Evolutionary conservation across 2,888 invertebrate genomes (phyloP), one percentile per base, ranked within the genome.

Genomic region (Oxycera nigricornis): DNA sequence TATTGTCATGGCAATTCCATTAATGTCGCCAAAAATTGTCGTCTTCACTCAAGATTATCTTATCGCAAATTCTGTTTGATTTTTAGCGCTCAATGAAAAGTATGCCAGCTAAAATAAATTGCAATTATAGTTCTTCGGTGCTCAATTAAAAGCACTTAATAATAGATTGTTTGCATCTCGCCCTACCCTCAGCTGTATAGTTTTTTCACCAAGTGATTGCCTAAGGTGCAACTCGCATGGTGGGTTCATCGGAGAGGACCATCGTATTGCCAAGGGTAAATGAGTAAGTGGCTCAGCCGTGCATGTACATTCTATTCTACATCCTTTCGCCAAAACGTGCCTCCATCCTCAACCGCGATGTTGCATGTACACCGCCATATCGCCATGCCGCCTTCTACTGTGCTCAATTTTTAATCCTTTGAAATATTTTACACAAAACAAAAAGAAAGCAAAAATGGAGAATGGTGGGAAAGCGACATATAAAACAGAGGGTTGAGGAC

Each of bases 351-450:
- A 26, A 46, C 41, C 67, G 17, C 39, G 2, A 6, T 17, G 50
- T 46, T 30, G 24, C 4, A 24, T 50, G 17, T n/a, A n/a, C 30
- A 50, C 52, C 68, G 14, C 68, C 61, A 39, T 67, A 65, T 57
- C 70, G 65, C 57, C 65, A 52, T 46, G 61, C 65, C 65, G 65
- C 50, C 61, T 61, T 61, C 61, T 46, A 75, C 57, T 65, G 62
- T 76, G 74, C 72, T 76, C 76, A 76, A 76, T 76, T 76, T 76
- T 76, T 76, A 76, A 76, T 76, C 76, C 76, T 73, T 76, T 74
- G 73, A 76, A 74, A 76, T 76, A 76, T 76, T 76, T 76, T 76
- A 74, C 73, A 76, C 55, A 76, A 74, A 74, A 57, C 20, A 26
- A 57, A 73, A 70, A 65, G 41, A 74, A 62, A 67, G 55, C n/a